Evolutionary conservation across 2,888 invertebrate genomes (phyloP).

Genomic region (Argyresthia goedartella): DNA sequence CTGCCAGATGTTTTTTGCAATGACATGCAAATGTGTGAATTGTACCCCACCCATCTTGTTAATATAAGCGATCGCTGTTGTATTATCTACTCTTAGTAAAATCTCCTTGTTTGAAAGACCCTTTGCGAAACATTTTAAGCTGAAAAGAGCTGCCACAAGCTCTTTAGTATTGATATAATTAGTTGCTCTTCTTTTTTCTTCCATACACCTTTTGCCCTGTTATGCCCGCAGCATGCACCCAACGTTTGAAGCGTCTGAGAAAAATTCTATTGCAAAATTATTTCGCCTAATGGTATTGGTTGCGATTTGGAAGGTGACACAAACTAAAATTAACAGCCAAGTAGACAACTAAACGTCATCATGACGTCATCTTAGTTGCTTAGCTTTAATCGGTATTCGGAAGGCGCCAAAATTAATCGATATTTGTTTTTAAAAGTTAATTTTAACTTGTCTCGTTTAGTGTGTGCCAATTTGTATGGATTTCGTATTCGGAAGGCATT

Average conservation of each 20-base stretch:
- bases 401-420: too few species aligned
- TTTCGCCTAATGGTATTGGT: background rate
- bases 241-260: background rate
- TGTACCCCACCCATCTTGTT: slow-evolving; percentile 2
- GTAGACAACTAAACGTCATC: too few species aligned
- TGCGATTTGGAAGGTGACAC: too few species aligned
- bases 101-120: background rate
- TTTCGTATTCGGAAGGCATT: too few species aligned
- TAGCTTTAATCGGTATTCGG: too few species aligned
- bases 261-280: background rate
- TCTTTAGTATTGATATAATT: slow-evolving; percentile 1
- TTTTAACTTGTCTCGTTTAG: background rate
- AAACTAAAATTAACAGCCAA: too few species aligned
- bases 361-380: too few species aligned
- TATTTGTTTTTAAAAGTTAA: too few species aligned
- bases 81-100: slow-evolving; percentile 2
- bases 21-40: background rate
- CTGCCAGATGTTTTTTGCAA: slow-evolving; percentile 3
- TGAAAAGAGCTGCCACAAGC: background rate
- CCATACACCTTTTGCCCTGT: background rate
- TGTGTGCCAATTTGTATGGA: too few species aligned
- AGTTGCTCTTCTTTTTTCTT: background rate
- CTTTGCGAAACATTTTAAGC: background rate
- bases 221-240: background rate
- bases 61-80: slow-evolving; percentile 2